Percentiles rank a stretch among this genome's conserved stretches.
These are phyloP conservation scores for Cantharis flavilabris DNA, from an alignment of 2,888 invertebrate species.

Conservation along the genomic window DNA sequence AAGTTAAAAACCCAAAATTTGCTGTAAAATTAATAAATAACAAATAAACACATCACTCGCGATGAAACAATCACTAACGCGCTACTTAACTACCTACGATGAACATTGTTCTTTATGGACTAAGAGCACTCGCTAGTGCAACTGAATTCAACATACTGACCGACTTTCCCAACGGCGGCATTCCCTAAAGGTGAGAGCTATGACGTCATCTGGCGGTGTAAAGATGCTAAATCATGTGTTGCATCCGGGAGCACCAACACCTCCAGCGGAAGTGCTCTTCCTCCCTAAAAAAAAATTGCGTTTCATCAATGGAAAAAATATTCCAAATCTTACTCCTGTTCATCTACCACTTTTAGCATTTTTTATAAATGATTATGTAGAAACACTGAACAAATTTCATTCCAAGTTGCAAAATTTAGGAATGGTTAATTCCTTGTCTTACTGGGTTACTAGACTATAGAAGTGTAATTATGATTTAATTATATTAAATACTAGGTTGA, in stretches of 20 bases:
- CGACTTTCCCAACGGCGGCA: constrained; percentile 48
- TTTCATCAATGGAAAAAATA: neutral
- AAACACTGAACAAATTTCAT: neutral
- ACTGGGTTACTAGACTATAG: neutral
- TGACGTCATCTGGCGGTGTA: constrained; percentile 43
- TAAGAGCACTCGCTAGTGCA: constrained; percentile 12
- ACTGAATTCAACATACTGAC: constrained; percentile 45
- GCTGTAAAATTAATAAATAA: neutral
- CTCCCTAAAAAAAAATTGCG: neutral
- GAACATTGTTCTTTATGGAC: constrained; percentile 18
- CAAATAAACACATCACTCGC: neutral
- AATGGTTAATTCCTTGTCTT: neutral
- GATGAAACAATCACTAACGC: neutral
- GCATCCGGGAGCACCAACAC: constrained; percentile 23
- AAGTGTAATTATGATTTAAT: neutral
- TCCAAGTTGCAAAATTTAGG: neutral
- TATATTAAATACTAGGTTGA: neutral
- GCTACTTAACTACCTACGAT: neutral
- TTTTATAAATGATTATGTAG: neutral
- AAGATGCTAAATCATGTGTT: constrained; percentile 4
- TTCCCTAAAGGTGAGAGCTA: constrained; percentile 47
- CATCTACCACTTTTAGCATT: neutral
- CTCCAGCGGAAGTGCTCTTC: neutral
- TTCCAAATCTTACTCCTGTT: neutral
- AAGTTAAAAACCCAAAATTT: neutral